Evolutionary conservation across 2,888 invertebrate species (phyloP).

Genomic region (Drosophila rubida): DNA sequence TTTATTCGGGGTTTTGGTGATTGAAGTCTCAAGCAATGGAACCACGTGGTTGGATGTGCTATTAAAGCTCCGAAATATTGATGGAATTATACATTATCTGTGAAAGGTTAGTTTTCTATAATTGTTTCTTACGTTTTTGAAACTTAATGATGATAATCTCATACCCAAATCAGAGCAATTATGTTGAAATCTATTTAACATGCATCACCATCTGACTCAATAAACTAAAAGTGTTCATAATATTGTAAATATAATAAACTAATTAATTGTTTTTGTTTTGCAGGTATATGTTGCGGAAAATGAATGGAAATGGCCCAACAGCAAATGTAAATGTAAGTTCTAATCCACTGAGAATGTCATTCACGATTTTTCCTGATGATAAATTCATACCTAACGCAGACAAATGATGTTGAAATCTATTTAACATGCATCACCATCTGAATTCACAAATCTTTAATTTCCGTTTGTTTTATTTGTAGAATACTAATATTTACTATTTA

Average conservation of each 20-base stretch:
- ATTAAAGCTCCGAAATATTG: neutral
- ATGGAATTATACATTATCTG: neutral
- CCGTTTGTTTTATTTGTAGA: neutral
- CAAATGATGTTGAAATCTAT: constrained; percentile 57
- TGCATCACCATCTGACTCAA: constrained; percentile 72
- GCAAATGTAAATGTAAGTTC: constrained; percentile 5
- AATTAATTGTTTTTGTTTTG: neutral
- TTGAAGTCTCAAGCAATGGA: neutral
- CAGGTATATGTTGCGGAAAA: neutral
- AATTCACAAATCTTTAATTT: neutral
- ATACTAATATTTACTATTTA: neutral
- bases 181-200: constrained; percentile 61
- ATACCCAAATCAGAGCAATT: constrained; percentile 47
- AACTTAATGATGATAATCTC: constrained; percentile 57
- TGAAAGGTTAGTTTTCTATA: constrained; percentile 3
- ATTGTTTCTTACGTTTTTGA: neutral
- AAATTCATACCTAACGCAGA: constrained; percentile 62
- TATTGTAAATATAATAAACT: neutral
- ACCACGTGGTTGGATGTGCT: constrained; percentile 42
- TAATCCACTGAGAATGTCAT: no score
- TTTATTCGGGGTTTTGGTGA: constrained; percentile 15
- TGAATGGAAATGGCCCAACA: neutral
- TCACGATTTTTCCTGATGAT: constrained; percentile 49
- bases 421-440: constrained; percentile 64
- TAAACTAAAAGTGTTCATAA: neutral